Evolutionary conservation across 2,797 vertebrate species (phyloP), one percentile per base, ranked within the genome.

Genomic region (Sebastes diaconus): DNA sequence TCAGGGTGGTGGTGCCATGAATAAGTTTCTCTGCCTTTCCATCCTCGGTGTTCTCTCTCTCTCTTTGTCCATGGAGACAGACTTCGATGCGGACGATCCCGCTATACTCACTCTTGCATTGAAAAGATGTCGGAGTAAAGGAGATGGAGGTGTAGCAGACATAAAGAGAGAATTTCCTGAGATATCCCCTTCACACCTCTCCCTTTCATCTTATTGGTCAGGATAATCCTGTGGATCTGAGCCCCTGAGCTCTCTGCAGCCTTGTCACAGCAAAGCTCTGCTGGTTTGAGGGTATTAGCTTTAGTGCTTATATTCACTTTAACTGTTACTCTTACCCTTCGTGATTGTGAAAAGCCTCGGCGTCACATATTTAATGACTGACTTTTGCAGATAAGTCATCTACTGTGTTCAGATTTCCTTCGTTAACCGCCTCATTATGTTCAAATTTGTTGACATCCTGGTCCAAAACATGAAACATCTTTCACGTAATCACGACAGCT

Each of bases 251-350:
- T 46, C 42, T 46, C 42, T 79, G 32, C 50, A 61, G 60, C 60
- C 72, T 5, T 29, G 55, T 75, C 46, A n/a, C 30, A 22, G 68
- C 57, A 27, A 36, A 57, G 61, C 76, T 63, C 54, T 29, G 18
- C 30, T 6, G 55, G 54, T 77, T 77, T 61, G 32, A 42, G 32
- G 7, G 61, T 54, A 69, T 80, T 50, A 75, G 60, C 63, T 32
- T 29, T 16, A 54, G 32, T 52, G 72, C 64, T 83, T 57, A 30
- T 11, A 52, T 24, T 29, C 46, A 25, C 18, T 68, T 52, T 39
- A 39, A 39, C 36, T 39, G 12, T 39, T 39, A 39, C 0, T 39
- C 36, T 39, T 0, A 39, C 36, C 14, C 36, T 39, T 39, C 5
- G 12, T 39, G 36, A 13, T 39, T 39, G 36, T 14, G 36, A 39